Evolutionary conservation across 2,113 vertebrate species (phyloP), one percentile per base, ranked within the genome.

Genomic region (Thalassarche chlororhynchos): DNA sequence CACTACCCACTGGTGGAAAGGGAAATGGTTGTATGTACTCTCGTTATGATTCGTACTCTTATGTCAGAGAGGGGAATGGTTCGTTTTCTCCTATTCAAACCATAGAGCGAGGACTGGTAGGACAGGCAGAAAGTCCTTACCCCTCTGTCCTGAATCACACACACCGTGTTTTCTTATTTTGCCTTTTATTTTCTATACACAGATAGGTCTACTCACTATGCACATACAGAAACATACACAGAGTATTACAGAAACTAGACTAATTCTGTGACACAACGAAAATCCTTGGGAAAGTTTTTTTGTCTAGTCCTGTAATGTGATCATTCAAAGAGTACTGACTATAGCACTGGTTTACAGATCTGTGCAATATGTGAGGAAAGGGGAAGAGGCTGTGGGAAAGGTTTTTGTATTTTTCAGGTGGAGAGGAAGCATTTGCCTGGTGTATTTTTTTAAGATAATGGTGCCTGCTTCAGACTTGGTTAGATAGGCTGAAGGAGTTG

Each of bases 111-210:
- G 31, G n/a, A 69, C 34, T 32, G 15, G 32, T 61, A 49, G 75
- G 52, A 32, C 10, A 44, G 29, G 13, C 21, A 85, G 54, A 57
- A 87, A 51, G 11, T 44, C 12, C 34, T 91, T 58, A 32, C 61
- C 19, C 8, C 5, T 89, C 26, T 0, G 0, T 36, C 21, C 32
- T 61, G 34, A 86, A 40, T 25, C 40, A 71, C 20, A 62, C 14
- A 38, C 9, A 12, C 10, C 0, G 0, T 38, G 4, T 46, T 60
- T 31, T 78, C 49, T 38, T 78, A 29, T 78, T 87, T 79, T 58
- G 6, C 29, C 28, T 65, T 19, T 79, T 49, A 46, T 55, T 68
- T 89, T 85, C 29, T 42, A 1, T 46, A 40, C 8, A 58, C 60
- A 71, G 23, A 32, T n/a, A 70, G 1, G 5, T 71, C 26, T 84